phyloP scores from a whole-genome alignment of 2,113 vertebrate species.

The Hipposideros armiger region DNA sequence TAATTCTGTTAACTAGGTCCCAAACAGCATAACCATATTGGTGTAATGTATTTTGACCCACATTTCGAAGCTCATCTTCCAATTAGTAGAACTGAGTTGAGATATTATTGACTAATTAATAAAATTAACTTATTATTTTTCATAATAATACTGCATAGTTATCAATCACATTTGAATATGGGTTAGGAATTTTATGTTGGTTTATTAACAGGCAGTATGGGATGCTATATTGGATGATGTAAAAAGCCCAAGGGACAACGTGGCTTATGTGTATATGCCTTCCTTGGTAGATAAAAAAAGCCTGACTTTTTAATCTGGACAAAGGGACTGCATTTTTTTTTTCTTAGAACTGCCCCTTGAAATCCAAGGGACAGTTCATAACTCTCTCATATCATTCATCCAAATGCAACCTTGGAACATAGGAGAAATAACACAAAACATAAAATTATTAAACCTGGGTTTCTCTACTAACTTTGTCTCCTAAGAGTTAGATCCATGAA shows the following conservation, averaged over 20 bases:
- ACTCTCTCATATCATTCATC: not conserved
- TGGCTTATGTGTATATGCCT: not conserved
- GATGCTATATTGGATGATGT: not conserved
- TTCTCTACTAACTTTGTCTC: slow-evolving; percentile 32
- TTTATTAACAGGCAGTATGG: slow-evolving; percentile 6
- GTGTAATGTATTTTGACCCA: slow-evolving; percentile 84
- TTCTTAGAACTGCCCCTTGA: not conserved
- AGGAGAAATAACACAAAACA: not conserved
- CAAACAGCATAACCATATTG: slow-evolving; percentile 81
- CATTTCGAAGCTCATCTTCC: slow-evolving; percentile 81
- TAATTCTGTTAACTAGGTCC: slow-evolving; percentile 83
- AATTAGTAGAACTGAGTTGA: slow-evolving; percentile 83
- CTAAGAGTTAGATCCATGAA: slow-evolving; percentile 63
- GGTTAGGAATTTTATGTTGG: slow-evolving; percentile 27
- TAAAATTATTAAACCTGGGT: not conserved
- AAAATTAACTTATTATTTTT: slow-evolving; percentile 81
- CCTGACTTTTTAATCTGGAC: not conserved
- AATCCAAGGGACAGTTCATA: not conserved
- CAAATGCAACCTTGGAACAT: not conserved
- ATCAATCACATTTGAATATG: slow-evolving; percentile 58
- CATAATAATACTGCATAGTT: slow-evolving; percentile 79
- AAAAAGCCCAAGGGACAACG: not conserved
- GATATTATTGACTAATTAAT: slow-evolving; percentile 84
- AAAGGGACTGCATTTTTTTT: not conserved
- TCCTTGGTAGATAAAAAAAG: not conserved